Base-by-base conservation (phyloP, 2,888 invertebrate species). In the Cryptosula pallasiana region DNA sequence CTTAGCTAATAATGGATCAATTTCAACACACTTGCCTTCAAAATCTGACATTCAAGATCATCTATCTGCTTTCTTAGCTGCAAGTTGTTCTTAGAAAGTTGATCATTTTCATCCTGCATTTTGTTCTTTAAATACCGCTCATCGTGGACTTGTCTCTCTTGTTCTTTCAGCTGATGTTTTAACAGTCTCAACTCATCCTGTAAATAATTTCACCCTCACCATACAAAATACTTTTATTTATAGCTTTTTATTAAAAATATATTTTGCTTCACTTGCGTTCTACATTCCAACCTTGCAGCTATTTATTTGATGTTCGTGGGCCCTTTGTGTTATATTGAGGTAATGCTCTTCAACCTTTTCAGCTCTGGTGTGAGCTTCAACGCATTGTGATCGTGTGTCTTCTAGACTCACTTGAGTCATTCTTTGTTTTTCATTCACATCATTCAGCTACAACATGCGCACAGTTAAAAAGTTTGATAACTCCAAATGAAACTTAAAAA, bases 221-320 rank as follows among this genome's bases (percentile, higher is more conserved):
- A n/a, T n/a, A n/a, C n/a, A n/a, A n/a, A n/a, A n/a, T n/a, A n/a
- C n/a, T n/a, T n/a, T n/a, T n/a, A n/a, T n/a, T n/a, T n/a, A n/a
- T n/a, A n/a, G n/a, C n/a, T n/a, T n/a, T n/a, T n/a, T n/a, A n/a
- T n/a, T n/a, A n/a, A n/a, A n/a, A n/a, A n/a, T n/a, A n/a, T n/a
- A n/a, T n/a, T n/a, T n/a, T n/a, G n/a, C n/a, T n/a, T n/a, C n/a
- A n/a, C n/a, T n/a, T n/a, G n/a, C n/a, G n/a, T n/a, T n/a, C n/a
- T n/a, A n/a, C n/a, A n/a, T n/a, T n/a, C 76, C 72, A 72, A 83
- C 83, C 79, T 80, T 78, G 23, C 82, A 75, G 71, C 82, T 82
- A 72, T 78, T 76, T 16, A 78, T 76, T 34, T 79, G 76, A 71
- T 80, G 79, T 73, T 82, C 82, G 74, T 81, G 80, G 1, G 81